Evolutionary conservation across 2,888 invertebrate species (phyloP).

Genomic region (Macrostomum cliftonense): DNA sequence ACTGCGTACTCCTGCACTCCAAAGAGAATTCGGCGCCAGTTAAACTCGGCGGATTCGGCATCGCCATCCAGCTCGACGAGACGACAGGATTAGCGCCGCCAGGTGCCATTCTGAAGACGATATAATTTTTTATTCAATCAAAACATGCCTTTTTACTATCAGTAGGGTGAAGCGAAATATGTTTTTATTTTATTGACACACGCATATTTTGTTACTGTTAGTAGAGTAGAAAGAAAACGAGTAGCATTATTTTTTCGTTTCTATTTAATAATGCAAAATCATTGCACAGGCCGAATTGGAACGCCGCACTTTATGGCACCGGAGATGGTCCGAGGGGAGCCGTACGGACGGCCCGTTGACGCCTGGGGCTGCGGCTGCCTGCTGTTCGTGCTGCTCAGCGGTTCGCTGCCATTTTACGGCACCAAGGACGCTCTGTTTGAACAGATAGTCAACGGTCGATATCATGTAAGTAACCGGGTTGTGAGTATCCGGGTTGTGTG

Average conservation of each 20-base stretch:
- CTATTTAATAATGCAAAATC: no score
- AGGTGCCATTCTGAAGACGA: no score
- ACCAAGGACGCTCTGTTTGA: slow-evolving; percentile 78
- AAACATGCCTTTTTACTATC: no score
- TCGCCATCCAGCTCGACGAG: slow-evolving; percentile 68
- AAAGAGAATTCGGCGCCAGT: slow-evolving; percentile 94
- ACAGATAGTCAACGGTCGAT: slow-evolving; percentile 47
- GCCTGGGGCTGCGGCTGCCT: slow-evolving; percentile 93
- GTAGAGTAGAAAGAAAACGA: no score
- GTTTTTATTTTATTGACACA: no score
- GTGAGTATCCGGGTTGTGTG: no score
- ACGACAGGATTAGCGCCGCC: slow-evolving; percentile 25
- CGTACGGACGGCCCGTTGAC: slow-evolving; percentile 67
- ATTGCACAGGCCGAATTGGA: slow-evolving; percentile 64
- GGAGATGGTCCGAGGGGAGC: slow-evolving; percentile 72
- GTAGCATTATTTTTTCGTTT: no score
- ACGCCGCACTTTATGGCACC: slow-evolving; percentile 96
- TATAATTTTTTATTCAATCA: no score
- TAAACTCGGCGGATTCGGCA: slow-evolving; percentile 88
- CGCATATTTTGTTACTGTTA: no score
- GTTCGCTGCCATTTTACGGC: slow-evolving; percentile 81
- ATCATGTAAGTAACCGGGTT: slow-evolving; percentile 23
- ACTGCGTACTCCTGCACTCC: slow-evolving; percentile 80
- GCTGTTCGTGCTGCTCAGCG: slow-evolving; percentile 75
- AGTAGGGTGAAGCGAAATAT: no score